Evolutionary conservation across 1,140 invertebrate species (phyloP).

Genomic region (Scaptomyza hsui): DNA sequence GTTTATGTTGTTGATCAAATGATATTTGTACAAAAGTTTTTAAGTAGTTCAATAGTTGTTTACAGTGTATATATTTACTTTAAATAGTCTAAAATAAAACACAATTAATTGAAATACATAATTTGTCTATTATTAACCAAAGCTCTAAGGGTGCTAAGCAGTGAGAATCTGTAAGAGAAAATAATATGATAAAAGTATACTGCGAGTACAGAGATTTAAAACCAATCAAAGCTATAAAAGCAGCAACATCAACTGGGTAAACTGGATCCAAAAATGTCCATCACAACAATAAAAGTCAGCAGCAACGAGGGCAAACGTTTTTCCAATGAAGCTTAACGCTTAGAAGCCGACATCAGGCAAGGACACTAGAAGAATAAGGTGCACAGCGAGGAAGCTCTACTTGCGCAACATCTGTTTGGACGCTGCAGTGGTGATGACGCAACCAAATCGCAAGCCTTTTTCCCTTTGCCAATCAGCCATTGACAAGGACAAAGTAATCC

Average conservation of each 20-base stretch:
- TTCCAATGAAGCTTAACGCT: no score
- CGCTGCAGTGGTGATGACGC: conserved; percentile 98
- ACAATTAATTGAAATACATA: not conserved
- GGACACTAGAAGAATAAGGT: conserved; percentile 86
- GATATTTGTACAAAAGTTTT: conserved; percentile 48
- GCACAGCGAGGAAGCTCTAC: conserved; percentile 89
- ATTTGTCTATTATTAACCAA: not conserved
- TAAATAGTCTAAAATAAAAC: conserved; percentile 17
- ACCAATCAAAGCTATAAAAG: no score
- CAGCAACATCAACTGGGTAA: no score
- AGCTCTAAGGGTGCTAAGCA: no score
- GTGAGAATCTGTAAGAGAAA: no score
- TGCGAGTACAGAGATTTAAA: no score
- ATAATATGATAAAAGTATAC: no score
- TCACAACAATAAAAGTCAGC: no score
- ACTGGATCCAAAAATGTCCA: no score
- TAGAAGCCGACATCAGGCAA: no score
- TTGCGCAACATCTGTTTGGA: conserved; percentile 98
- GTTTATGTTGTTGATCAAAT: not conserved
- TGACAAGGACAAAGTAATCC: conserved; percentile 99
- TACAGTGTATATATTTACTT: conserved; percentile 34
- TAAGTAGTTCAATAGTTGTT: conserved; percentile 25
- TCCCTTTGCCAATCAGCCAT: conserved; percentile 99
- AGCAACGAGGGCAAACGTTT: no score
- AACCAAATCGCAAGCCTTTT: conserved; percentile 95